Evolutionary conservation across 2,888 invertebrate genomes (phyloP).

Genomic region (Papilio gigon): DNA sequence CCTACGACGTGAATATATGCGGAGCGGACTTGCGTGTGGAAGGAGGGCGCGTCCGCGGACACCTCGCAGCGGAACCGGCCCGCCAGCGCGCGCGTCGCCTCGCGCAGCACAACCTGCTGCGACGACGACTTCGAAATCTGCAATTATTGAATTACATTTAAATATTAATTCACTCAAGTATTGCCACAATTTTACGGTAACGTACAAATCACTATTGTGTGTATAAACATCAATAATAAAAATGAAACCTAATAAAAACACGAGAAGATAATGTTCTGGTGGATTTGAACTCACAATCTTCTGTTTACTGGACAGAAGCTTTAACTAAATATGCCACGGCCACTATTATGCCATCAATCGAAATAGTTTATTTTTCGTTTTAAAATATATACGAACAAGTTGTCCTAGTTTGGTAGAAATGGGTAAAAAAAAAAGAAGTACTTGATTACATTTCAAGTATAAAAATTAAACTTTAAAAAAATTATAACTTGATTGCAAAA

Average conservation of each 20-base stretch:
- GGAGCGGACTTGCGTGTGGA: conserved; percentile 85
- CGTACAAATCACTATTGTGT: too few species aligned
- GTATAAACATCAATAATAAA: too few species aligned
- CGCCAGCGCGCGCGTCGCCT: conserved; percentile 85
- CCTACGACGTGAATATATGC: conserved; percentile 88
- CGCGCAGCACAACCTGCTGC: conserved; percentile 85
- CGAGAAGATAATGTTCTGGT: too few species aligned
- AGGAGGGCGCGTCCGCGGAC: conserved; percentile 87
- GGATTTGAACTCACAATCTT: too few species aligned
- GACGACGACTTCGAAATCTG: conserved; percentile 85
- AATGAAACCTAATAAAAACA: too few species aligned
- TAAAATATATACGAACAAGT: neutral
- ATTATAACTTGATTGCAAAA: conserved; percentile 43
- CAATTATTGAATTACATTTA: conserved; percentile 41
- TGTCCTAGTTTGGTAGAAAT: neutral
- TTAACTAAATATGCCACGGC: neutral
- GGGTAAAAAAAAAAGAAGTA: neutral
- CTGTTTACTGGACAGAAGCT: too few species aligned
- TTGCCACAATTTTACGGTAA: too few species aligned
- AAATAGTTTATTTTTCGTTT: neutral
- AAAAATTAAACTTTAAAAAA: conserved; percentile 32
- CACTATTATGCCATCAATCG: neutral
- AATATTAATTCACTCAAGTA: neutral
- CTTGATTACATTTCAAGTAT: conserved; percentile 13
- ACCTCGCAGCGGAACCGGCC: conserved; percentile 89